A percentile compares a stretch with the other conserved stretches of the same genome.
phyloP scores from a whole-genome alignment of 92 coral and sea anemone species.

The Phenganax stokvisi region DNA sequence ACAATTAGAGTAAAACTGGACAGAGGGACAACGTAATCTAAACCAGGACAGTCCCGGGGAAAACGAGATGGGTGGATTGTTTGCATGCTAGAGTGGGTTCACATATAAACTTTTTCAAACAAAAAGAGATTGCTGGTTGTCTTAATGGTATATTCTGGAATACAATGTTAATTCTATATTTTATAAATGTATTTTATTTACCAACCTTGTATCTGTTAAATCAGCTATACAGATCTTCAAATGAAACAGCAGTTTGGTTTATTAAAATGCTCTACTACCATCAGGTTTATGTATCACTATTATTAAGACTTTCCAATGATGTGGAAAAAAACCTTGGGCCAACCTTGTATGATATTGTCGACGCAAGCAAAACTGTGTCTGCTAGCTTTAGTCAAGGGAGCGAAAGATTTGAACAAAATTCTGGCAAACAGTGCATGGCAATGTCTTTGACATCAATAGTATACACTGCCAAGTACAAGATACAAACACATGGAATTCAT shows the following conservation, averaged over 20 bases:
- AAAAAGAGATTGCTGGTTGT: constrained; percentile 1
- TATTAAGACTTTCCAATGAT: constrained; percentile 15
- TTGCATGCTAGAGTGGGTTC: constrained; percentile 13
- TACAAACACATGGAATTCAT: background rate
- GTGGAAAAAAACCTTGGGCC: constrained; percentile 31
- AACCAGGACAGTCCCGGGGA: background rate
- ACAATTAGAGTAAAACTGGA: background rate
- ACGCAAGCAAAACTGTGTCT: constrained; percentile 3
- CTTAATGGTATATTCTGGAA: constrained; percentile 22
- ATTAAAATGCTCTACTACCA: background rate
- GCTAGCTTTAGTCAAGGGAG: constrained; percentile 16
- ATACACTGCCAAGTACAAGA: background rate
- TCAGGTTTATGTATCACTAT: constrained; percentile 1
- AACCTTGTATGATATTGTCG: constrained; percentile 5
- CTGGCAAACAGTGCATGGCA: background rate
- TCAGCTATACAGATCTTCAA: background rate
- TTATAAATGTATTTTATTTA: constrained; percentile 19
- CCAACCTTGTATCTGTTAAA: background rate
- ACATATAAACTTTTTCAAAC: constrained; percentile 10
- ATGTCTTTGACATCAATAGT: background rate
- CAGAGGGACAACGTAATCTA: background rate
- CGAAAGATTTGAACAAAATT: background rate
- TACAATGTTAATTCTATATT: constrained; percentile 20
- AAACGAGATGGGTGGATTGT: background rate
- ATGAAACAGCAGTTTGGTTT: background rate